These are phyloP conservation scores for Byasa hedistus DNA, from an alignment of 2,888 invertebrate genomes.

Conservation along the genomic window DNA sequence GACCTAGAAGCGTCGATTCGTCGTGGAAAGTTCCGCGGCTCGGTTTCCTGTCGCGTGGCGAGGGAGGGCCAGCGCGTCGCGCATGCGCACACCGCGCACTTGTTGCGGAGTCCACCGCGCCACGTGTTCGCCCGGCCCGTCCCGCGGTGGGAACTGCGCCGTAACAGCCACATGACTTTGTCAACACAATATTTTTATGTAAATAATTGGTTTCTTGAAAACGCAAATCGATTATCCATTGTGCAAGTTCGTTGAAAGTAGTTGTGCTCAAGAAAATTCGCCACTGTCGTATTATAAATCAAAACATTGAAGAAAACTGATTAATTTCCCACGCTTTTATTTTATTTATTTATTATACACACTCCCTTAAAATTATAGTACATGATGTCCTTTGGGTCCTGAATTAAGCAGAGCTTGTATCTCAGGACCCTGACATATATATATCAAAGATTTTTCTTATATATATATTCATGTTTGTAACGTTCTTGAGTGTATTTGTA, in stretches of 20 bases:
- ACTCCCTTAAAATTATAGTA: too few relatives aligned
- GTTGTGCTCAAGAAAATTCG: background rate
- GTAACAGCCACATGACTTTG: conserved; percentile 6
- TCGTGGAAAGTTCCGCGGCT: conserved; percentile 62
- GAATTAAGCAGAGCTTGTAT: too few relatives aligned
- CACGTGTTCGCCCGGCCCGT: conserved; percentile 47
- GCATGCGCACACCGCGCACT: conserved; percentile 64
- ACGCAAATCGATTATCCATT: background rate
- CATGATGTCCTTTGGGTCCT: too few relatives aligned
- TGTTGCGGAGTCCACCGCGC: conserved; percentile 61
- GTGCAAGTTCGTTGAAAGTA: background rate
- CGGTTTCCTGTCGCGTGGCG: conserved; percentile 42
- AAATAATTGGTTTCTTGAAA: background rate
- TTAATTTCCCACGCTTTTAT: too few relatives aligned
- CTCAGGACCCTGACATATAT: too few relatives aligned
- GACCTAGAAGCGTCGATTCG: conserved; percentile 34
- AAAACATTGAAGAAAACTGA: too few relatives aligned
- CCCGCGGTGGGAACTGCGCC: conserved; percentile 18
- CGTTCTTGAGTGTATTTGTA: too few relatives aligned
- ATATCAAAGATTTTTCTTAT: too few relatives aligned
- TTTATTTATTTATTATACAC: too few relatives aligned
- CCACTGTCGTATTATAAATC: too few relatives aligned
- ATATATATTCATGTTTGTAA: too few relatives aligned
- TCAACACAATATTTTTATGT: background rate
- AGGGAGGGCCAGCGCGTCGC: conserved; percentile 36